phyloP scores from a whole-genome alignment of 2,888 invertebrate species.

The Calliphora vomitoria region DNA sequence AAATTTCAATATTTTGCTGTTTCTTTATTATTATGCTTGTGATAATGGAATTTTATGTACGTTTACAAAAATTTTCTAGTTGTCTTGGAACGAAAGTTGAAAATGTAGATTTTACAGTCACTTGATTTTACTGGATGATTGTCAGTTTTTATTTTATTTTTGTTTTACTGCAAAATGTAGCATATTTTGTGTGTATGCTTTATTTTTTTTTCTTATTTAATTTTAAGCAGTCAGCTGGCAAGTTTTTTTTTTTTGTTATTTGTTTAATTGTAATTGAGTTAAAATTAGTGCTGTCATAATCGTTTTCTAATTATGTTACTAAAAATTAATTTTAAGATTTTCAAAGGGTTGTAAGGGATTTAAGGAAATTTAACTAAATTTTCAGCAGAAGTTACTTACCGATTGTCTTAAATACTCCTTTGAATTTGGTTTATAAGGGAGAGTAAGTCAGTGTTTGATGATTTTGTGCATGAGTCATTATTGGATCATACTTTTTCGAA shows the following conservation, averaged over 20 bases:
- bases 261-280: constrained; percentile 34
- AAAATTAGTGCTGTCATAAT: constrained; percentile 41
- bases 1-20: constrained; percentile 50
- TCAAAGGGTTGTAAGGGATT: background rate
- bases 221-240: background rate
- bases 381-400: background rate
- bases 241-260: background rate
- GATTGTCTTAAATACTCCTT: too few species aligned
- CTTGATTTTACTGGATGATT: constrained; percentile 33
- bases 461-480: too few species aligned
- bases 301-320: background rate
- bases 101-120: constrained; percentile 34
- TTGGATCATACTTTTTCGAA: too few species aligned
- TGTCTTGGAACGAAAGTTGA: constrained; percentile 13
- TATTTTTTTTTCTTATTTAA: background rate
- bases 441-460: too few species aligned
- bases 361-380: background rate
- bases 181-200: background rate
- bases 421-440: too few species aligned
- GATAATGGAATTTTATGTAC: constrained; percentile 62
- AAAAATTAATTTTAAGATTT: background rate
- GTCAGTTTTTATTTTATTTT: constrained; percentile 30
- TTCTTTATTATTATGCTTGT: constrained; percentile 32
- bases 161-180: constrained; percentile 10
- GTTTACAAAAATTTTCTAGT: constrained; percentile 33